phyloP scores from a whole-genome alignment of 2,888 invertebrate species.

The Lasioglossum morio region DNA sequence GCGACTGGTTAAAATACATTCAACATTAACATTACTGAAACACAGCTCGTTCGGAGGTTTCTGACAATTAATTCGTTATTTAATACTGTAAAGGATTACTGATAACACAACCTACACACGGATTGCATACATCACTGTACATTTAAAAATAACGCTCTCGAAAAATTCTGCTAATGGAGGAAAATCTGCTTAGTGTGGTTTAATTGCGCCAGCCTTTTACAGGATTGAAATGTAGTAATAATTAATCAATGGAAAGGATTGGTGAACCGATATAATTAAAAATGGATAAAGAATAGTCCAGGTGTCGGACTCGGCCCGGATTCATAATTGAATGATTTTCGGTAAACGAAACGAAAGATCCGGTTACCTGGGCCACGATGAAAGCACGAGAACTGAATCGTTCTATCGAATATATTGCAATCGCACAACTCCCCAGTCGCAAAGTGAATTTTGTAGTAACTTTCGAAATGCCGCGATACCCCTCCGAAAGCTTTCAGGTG shows the following conservation, averaged over 20 bases:
- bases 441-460: conserved; percentile 63
- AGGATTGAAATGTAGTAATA: background rate
- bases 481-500: conserved; percentile 68
- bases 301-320: background rate
- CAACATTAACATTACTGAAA: too few species aligned
- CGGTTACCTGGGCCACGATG: conserved; percentile 29
- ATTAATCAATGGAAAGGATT: background rate
- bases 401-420: conserved; percentile 60
- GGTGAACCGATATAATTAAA: background rate
- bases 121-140: background rate
- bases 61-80: background rate
- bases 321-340: background rate
- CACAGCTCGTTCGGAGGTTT: too few species aligned
- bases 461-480: conserved; percentile 59
- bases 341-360: conserved; percentile 37
- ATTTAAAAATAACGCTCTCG: background rate
- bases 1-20: background rate
- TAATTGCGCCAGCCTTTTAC: background rate
- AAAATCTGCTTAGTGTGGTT: background rate
- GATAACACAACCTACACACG: background rate
- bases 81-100: background rate
- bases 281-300: background rate
- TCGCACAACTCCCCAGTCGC: conserved; percentile 41
- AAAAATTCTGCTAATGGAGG: background rate
- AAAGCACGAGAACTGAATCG: conserved; percentile 52